Evolutionary conservation across 2,888 invertebrate species (phyloP), one percentile per base, ranked within the genome.

Genomic region (Ditylenchus weischeri): DNA sequence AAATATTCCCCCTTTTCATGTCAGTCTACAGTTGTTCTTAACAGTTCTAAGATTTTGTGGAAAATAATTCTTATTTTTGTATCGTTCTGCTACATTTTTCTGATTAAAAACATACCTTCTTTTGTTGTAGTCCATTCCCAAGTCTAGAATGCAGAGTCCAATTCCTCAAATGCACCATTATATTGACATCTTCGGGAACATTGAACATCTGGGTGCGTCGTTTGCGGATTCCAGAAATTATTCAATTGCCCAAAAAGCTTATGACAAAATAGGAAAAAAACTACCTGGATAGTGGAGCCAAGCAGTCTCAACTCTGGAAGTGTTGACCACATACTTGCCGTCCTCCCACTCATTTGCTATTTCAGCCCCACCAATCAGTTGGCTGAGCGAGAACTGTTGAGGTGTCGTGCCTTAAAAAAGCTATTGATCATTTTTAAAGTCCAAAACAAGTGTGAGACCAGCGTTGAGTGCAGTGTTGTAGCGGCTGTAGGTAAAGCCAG

Each of bases 281-380:
- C 49, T 62, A 13, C 70, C 71, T 23, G 73, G 76, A 65, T 72
- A 63, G 64, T 79, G 79, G 38, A 79, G 78, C 79, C 79, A 79
- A 0, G 71, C 75, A 35, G 78, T 75, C 51, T 78, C 74, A 19
- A 79, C 76, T 36, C 69, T 58, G 48, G 75, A 70, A 13, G 71
- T 61, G 47, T 69, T 66, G n/a, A 74, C 70, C 35, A 73, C 73
- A 21, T 72, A 73, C 58, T 70, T 72, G 21, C 72, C 72, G 35
- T 72, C 72, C 51, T 76, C 72, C 67, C 73, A 75, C 69, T 72
- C 74, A 54, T 70, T 51, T 1, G 68, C 59, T 21, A 72, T 69
- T 43, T 49, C 23, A 10, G 72, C 63, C 48, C 68, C 65, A 29
- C 64, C 63, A 50, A 72, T 57, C 8, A 68, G 48, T 21, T 48